A percentile compares a stretch with the other conserved stretches of the same genome.
phyloP scores from a whole-genome alignment of 2,113 vertebrate genomes.

The Narcine bancroftii region DNA sequence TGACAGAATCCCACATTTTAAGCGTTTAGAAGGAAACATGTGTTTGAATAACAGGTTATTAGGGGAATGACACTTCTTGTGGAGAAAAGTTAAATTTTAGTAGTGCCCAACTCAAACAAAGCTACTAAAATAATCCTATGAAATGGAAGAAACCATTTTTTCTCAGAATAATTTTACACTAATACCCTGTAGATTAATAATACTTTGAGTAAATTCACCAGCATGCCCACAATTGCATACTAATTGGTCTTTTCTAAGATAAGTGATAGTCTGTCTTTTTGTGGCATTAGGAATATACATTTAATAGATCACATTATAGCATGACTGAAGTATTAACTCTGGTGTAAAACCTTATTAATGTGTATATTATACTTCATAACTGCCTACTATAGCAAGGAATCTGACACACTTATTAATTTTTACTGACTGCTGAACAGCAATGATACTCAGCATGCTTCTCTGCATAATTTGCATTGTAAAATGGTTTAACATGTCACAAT shows the following conservation, averaged over 20 bases:
- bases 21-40: background rate
- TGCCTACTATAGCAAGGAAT: conserved; percentile 35
- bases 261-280: conserved; percentile 38
- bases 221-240: conserved; percentile 24
- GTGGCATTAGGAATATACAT: conserved; percentile 32
- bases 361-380: conserved; percentile 36
- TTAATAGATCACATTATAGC: conserved; percentile 33
- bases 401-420: conserved; percentile 38
- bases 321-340: conserved; percentile 33
- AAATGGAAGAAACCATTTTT: background rate
- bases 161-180: conserved; percentile 21
- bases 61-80: background rate
- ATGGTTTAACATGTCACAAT: conserved; percentile 29
- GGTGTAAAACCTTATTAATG: conserved; percentile 36
- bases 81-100: background rate
- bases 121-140: background rate
- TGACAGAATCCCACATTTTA: background rate
- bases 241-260: conserved; percentile 34
- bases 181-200: conserved; percentile 30
- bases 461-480: conserved; percentile 34
- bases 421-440: conserved; percentile 36
- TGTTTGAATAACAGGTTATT: background rate
- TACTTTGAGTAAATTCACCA: conserved; percentile 26
- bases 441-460: conserved; percentile 27
- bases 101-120: background rate